These are phyloP conservation scores for Sternotherus odoratus DNA, from an alignment of 2,797 vertebrate species.

Conservation along the genomic window DNA sequence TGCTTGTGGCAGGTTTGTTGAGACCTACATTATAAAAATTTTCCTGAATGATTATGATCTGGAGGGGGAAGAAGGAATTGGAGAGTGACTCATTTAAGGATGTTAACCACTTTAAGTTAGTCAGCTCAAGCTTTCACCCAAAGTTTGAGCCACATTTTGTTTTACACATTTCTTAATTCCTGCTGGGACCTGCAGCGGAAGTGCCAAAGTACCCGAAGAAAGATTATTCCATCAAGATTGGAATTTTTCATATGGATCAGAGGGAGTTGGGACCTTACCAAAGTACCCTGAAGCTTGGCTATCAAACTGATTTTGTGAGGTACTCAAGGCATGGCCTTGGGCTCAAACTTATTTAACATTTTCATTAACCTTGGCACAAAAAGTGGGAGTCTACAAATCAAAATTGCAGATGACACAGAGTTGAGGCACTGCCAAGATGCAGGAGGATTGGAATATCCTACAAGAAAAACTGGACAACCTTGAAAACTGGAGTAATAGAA, in stretches of 20 bases:
- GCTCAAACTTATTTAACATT: background rate
- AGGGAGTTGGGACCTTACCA: background rate
- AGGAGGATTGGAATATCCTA: background rate
- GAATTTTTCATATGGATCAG: background rate
- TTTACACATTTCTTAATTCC: background rate
- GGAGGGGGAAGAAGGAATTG: background rate
- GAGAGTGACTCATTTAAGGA: too few species aligned
- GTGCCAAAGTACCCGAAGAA: background rate
- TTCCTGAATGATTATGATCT: conserved; percentile 42
- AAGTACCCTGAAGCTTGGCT: background rate
- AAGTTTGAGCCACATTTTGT: too few species aligned
- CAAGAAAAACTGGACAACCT: background rate
- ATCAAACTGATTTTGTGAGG: background rate
- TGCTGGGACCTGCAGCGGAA: conserved; percentile 43
- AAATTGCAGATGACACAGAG: background rate
- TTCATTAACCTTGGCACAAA: background rate
- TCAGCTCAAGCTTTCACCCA: too few species aligned
- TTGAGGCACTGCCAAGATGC: background rate
- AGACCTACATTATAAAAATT: conserved; percentile 42
- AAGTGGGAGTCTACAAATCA: background rate
- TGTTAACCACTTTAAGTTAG: too few species aligned
- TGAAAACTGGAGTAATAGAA: background rate
- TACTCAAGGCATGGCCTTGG: background rate
- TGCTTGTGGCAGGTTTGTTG: background rate
- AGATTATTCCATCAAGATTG: conserved; percentile 21